These are phyloP conservation scores for Elmis aenea DNA, from an alignment of 2,888 invertebrate genomes.

Conservation along the genomic window DNA sequence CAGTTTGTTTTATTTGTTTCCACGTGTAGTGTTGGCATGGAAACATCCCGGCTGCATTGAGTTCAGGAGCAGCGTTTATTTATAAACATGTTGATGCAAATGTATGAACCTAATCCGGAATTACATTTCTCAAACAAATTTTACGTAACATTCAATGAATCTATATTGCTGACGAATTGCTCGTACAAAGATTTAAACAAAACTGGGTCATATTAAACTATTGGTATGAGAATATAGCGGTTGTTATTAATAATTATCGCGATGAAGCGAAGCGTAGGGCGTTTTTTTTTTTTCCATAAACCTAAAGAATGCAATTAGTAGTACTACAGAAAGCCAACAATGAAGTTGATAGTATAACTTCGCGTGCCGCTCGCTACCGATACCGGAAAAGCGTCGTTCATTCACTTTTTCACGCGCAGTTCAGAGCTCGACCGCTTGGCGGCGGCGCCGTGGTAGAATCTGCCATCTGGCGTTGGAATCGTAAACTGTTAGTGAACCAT, in stretches of 20 bases:
- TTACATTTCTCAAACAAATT: no score
- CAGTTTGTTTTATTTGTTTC: neutral
- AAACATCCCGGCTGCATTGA: constrained; percentile 25
- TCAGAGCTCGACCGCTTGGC: constrained; percentile 1
- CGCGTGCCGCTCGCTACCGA: no score
- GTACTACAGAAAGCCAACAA: no score
- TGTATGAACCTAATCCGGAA: no score
- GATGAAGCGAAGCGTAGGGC: neutral
- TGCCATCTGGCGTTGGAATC: constrained; percentile 21
- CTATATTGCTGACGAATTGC: no score
- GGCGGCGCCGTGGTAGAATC: constrained; percentile 8
- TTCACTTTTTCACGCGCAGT: neutral
- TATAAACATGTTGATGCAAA: no score
- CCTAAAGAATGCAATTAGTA: no score
- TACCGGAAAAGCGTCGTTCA: constrained; percentile 1
- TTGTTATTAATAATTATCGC: neutral
- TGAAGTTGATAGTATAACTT: no score
- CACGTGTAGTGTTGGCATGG: constrained; percentile 17
- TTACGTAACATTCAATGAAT: no score
- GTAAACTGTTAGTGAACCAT: constrained; percentile 14
- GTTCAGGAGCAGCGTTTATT: constrained; percentile 21
- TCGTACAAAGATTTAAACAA: no score
- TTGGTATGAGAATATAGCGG: no score
- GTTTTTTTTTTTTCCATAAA: neutral
- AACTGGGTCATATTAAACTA: no score